A percentile compares a stretch with the other conserved stretches of the same genome.
Evolutionary conservation across 2,113 vertebrate species (phyloP).

Genomic region (Setophaga petechia): DNA sequence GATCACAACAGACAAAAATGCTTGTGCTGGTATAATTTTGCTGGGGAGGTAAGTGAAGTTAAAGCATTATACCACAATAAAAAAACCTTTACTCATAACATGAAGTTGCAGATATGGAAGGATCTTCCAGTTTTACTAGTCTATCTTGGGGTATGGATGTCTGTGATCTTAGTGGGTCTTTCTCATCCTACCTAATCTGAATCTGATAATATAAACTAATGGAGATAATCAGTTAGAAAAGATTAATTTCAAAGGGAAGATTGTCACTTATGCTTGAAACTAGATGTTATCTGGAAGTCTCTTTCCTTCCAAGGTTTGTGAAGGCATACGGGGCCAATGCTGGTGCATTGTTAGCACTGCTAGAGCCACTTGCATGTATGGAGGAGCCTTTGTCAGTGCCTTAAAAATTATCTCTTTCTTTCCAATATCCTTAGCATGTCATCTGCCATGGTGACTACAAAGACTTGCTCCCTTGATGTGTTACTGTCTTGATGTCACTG

Average conservation of each 20-base stretch:
- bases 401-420: not conserved
- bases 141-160: not conserved
- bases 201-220: not conserved
- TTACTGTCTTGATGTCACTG: not conserved
- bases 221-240: not conserved
- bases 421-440: not conserved
- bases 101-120: slow-evolving; percentile 29
- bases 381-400: not conserved
- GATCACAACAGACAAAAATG: not conserved
- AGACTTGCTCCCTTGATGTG: not conserved
- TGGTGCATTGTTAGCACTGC: not conserved
- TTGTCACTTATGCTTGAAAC: not conserved
- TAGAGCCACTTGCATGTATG: not conserved
- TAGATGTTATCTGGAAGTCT: not conserved
- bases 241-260: not conserved
- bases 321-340: not conserved
- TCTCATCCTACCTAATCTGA: not conserved
- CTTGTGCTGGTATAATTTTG: not conserved
- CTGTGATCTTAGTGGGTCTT: not conserved
- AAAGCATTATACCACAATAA: slow-evolving; percentile 16
- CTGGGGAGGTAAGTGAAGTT: slow-evolving; percentile 1
- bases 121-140: slow-evolving; percentile 37
- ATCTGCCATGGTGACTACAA: not conserved
- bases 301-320: not conserved
- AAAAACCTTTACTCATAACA: not conserved